Evolutionary conservation across 2,888 invertebrate genomes (phyloP), one percentile per base, ranked within the genome.

Genomic region (Molorchus minor): DNA sequence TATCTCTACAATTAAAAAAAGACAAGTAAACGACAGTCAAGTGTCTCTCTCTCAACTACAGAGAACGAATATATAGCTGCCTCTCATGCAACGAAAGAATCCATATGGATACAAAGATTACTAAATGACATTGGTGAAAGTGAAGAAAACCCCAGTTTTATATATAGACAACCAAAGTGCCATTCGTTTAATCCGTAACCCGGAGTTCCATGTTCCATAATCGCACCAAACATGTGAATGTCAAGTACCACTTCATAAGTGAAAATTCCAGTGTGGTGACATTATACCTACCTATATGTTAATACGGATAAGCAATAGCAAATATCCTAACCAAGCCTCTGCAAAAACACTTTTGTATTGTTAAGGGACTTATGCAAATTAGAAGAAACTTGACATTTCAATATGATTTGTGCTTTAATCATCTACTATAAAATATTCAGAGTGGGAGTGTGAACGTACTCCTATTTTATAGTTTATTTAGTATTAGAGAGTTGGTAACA

Each of bases 1-100:
- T 30, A 30, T 30, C 8, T 3, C 30, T n/a, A 10, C 30, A 30
- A 30, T 2, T 30, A 30, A 30, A 30, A n/a, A n/a, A n/a, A n/a
- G 30, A 46, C 25, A 52, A 44, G 43, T 47, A 62, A 58, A 51
- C 33, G 21, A 45, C 15, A 38, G 16, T 17, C 16, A 1, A 45
- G 12, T 13, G n/a, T n/a, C n/a, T n/a, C n/a, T n/a, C n/a, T n/a
- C n/a, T n/a, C n/a, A n/a, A 7, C 8, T n/a, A 21, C 3, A n/a
- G 25, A 13, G 15, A 2, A 1, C 2, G 25, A 17, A 4, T 33
- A 33, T n/a, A 8, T n/a, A 33, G 33, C n/a, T 8, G 33, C 33
- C n/a, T 33, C 33, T 3, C 33, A 33, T 33, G 33, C 33, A 3
- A 12, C 33, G 3, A 33, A 33, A 3, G 33, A 33, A 33, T 3